These are phyloP conservation scores for Noctua comes DNA, from an alignment of 2,888 invertebrate genomes.

Conservation along the genomic window DNA sequence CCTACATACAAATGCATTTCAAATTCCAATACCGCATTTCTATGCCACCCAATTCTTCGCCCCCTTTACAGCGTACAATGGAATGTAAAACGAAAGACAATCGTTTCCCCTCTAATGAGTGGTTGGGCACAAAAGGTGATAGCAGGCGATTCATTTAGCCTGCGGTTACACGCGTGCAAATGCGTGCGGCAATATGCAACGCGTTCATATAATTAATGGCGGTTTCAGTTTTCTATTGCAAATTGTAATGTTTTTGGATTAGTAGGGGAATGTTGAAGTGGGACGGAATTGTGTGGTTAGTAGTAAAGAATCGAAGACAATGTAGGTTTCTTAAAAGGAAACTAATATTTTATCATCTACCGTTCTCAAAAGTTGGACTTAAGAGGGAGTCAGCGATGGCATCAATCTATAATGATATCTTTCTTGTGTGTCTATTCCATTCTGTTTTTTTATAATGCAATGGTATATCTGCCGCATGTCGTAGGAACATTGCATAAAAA, in stretches of 20 bases:
- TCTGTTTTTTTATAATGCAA: neutral
- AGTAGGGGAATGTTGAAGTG: slow-evolving; percentile 37
- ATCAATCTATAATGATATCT: neutral
- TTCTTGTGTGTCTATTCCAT: neutral
- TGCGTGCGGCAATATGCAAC: slow-evolving; percentile 57
- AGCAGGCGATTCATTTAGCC: slow-evolving; percentile 77
- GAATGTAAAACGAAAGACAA: slow-evolving; percentile 60
- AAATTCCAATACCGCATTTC: slow-evolving; percentile 41
- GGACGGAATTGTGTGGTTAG: slow-evolving; percentile 19
- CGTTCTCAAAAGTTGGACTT: neutral
- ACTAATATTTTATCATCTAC: neutral
- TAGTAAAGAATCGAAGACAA: neutral
- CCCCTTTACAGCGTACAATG: slow-evolving; percentile 46
- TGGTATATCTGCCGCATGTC: neutral
- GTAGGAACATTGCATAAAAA: neutral
- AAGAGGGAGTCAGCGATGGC: too few species aligned
- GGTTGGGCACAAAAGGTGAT: slow-evolving; percentile 79
- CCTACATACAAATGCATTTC: slow-evolving; percentile 16
- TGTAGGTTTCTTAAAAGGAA: neutral
- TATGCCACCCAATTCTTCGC: slow-evolving; percentile 34
- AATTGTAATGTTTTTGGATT: slow-evolving; percentile 56
- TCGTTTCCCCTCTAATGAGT: slow-evolving; percentile 60
- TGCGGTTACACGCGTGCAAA: slow-evolving; percentile 70
- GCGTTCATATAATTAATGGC: slow-evolving; percentile 58
- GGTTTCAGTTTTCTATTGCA: slow-evolving; percentile 54